phyloP scores from a whole-genome alignment of 2,888 invertebrate species.

The Calameuta filiformis region DNA sequence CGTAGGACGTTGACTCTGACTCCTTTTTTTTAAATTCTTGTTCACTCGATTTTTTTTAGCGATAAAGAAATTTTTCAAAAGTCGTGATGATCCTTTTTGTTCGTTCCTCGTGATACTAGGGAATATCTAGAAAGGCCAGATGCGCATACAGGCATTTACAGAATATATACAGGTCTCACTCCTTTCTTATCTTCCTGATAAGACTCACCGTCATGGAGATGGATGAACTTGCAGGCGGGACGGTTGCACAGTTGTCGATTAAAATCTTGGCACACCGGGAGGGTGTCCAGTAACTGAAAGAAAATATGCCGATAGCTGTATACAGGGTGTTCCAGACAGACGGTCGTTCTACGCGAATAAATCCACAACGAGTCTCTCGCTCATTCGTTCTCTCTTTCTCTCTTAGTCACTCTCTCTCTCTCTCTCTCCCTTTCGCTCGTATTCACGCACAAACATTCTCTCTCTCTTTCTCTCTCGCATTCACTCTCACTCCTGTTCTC shows the following conservation, averaged over 20 bases:
- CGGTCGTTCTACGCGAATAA: neutral
- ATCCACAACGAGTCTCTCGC: slow-evolving; percentile 10
- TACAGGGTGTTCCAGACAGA: slow-evolving; percentile 28
- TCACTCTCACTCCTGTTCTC: slow-evolving; percentile 7
- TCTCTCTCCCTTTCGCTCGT: slow-evolving; percentile 20
- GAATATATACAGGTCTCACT: neutral
- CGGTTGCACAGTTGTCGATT: slow-evolving; percentile 97
- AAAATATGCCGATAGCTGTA: slow-evolving; percentile 60
- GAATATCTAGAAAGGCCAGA: too few species aligned
- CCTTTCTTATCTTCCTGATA: slow-evolving; percentile 14
- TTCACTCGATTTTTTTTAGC: too few species aligned
- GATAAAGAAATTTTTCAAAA: too few species aligned
- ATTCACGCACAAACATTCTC: slow-evolving; percentile 18
- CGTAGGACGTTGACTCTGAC: too few species aligned
- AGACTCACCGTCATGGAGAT: slow-evolving; percentile 92
- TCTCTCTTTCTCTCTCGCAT: slow-evolving; percentile 21
- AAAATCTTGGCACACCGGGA: slow-evolving; percentile 99
- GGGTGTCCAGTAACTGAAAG: slow-evolving; percentile 99
- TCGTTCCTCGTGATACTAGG: too few species aligned
- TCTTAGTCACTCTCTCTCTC: slow-evolving; percentile 17
- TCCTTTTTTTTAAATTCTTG: too few species aligned
- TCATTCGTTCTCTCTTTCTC: slow-evolving; percentile 24
- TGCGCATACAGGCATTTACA: too few species aligned
- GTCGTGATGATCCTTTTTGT: too few species aligned
- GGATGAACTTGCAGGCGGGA: slow-evolving; percentile 98